Base-by-base conservation (phyloP, 2,113 vertebrate genomes). In the Probosciger aterrimus region DNA sequence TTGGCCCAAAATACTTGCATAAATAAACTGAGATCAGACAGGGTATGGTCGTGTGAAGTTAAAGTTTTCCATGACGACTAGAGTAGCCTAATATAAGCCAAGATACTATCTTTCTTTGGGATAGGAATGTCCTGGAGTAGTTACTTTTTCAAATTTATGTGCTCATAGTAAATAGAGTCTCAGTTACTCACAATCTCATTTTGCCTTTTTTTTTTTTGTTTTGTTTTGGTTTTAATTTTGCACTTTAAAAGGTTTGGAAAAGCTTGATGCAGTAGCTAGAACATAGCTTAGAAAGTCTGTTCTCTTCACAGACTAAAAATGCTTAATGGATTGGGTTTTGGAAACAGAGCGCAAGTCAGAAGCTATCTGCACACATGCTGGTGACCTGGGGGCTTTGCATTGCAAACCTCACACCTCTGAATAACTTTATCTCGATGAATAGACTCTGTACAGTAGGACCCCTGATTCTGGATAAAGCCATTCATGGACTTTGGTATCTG, bases 321-420 rank as follows among this genome's bases (percentile, higher is more conserved):
- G 3, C 41, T 57, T 84, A 53, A 35, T 18, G 10, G 22, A 41
- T 57, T 74, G 28, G 14, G 59, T 57, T 77, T 69, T 49, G 28
- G 55, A 82, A 86, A 37, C 52, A 6, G 6, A 67, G 50, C 18
- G n/a, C 25, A 46, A 80, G 10, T 35, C 57, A 16, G 19, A 4
- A 52, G 11, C 28, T 49, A 28, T 59, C 7, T 86, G 9, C 18
- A 6, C 16, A 4, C 0, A 0, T 69, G 22, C 24, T 71, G 86
- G 23, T 63, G 75, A 53, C 25, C 25, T 27, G 28, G 6, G 12
- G 39, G 27, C 37, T 23, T 59, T 86, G 57, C 6, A 24, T 4
- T 46, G 60, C 73, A 71, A 75, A 64, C 47, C 6, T 57, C 33
- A 6, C 16, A 15, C 50, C 19, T 74, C 5, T 3, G 69, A 64